Evolutionary conservation across 2,113 vertebrate genomes (phyloP), one percentile per base, ranked within the genome.

Genomic region (Planiliza haematocheilus): DNA sequence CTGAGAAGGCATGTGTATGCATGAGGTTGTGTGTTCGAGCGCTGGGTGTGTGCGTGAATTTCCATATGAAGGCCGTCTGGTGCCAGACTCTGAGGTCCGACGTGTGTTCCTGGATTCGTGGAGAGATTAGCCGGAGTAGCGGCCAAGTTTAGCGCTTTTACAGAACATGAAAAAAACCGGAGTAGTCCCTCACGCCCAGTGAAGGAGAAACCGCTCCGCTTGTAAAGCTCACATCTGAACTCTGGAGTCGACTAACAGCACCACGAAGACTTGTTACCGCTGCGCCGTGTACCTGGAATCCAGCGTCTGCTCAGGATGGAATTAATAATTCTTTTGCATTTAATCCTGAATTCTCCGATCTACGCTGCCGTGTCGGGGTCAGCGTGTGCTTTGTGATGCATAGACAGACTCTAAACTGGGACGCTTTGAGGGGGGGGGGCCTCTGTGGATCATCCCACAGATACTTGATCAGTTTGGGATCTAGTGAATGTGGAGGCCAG

Each of bases 141-240:
- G 68, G 86, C 78, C 81, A 84, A 77, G 68, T 74, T 77, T 77
- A 51, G 48, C 43, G 67, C 75, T 70, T 84, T 67, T 50, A 63
- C 68, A 70, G 74, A 77, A 65, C 72, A 81, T 63, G 78, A 77
- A 78, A 70, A n/a, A 59, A 67, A 11, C 24, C 5, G 0, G 20
- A 85, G 78, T 65, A 46, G 78, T 89, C 80, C 74, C 81, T 74
- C 60, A 48, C 59, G 60, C 39, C 70, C 75, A 62, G 49, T 81
- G 74, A 88, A 83, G 60, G 39, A 63, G 51, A 70, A 69, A 30
- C 78, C 68, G 50, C 38, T 64, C 51, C 63, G 71, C 71, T 70
- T 52, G 80, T 81, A 81, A 83, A 89, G 52, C 48, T 87, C 72
- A 81, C 64, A 70, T 70, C 57, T 78, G 66, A 80, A 67, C 67